These are phyloP conservation scores for Ericerus pela DNA, from an alignment of 1,140 invertebrate genomes.

Conservation along the genomic window DNA sequence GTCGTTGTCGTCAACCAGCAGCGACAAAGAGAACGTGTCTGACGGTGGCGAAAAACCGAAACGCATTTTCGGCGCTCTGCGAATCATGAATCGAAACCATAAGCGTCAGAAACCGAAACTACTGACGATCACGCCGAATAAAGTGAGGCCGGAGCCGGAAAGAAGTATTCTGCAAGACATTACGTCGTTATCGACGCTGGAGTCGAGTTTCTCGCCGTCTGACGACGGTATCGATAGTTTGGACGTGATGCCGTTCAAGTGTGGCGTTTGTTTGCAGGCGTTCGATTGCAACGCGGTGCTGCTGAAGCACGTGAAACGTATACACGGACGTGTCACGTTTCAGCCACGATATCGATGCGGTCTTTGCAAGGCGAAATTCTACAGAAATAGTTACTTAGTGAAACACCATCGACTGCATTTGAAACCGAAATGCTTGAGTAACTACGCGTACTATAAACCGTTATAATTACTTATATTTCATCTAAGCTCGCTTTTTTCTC, in stretches of 20 bases:
- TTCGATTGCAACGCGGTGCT: slow-evolving; percentile 23
- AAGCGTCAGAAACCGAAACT: slow-evolving; percentile 4
- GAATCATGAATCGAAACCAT: neutral
- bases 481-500: too few species aligned
- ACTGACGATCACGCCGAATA: neutral
- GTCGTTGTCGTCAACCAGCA: neutral
- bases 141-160: too few species aligned
- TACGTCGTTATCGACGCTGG: slow-evolving; percentile 9
- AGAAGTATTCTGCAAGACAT: slow-evolving; percentile 13
- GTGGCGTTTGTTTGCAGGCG: slow-evolving; percentile 22
- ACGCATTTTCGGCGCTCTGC: neutral
- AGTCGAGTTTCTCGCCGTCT: slow-evolving; percentile 2
- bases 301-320: slow-evolving; percentile 21
- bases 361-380: slow-evolving; percentile 27
- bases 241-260: slow-evolving; percentile 21
- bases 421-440: slow-evolving; percentile 24
- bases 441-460: neutral
- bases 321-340: slow-evolving; percentile 22
- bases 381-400: slow-evolving; percentile 25
- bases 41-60: too few species aligned
- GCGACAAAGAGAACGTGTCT: slow-evolving; percentile 5
- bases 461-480: too few species aligned
- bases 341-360: slow-evolving; percentile 24
- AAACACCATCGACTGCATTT: slow-evolving; percentile 24
- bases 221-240: neutral